Percentiles rank a stretch among this genome's conserved stretches.
Evolutionary conservation across 2,113 vertebrate species (phyloP).

Genomic region (Engraulis encrasicolus): DNA sequence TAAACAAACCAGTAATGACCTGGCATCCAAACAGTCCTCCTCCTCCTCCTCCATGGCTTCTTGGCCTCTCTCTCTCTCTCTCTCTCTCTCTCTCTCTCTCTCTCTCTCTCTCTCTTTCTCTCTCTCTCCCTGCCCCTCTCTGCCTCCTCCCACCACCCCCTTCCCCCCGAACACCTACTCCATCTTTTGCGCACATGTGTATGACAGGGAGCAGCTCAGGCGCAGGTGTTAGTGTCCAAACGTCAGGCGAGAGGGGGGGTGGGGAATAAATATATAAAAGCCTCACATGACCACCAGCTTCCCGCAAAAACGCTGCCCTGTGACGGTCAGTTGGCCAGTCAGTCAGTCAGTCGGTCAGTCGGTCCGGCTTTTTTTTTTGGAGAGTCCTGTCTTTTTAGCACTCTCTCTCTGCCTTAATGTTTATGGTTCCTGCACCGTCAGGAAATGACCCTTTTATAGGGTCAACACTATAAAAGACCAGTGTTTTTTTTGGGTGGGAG

Average conservation of each 20-base stretch:
- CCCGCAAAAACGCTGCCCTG: constrained; percentile 69
- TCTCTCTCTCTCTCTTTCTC: constrained; percentile 8
- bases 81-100: neutral
- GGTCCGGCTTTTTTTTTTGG: constrained; percentile 74
- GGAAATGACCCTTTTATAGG: constrained; percentile 90
- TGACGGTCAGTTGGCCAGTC: constrained; percentile 68
- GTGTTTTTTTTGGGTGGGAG: constrained; percentile 75
- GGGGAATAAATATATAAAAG: constrained; percentile 78
- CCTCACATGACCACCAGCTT: constrained; percentile 73
- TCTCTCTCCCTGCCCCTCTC: neutral
- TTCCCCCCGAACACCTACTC: neutral
- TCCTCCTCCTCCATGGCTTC: constrained; percentile 58
- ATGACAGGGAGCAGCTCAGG: constrained; percentile 58
- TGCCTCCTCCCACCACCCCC: neutral
- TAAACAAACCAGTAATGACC: constrained; percentile 65
- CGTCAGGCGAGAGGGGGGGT: constrained; percentile 64
- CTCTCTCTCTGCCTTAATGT: constrained; percentile 75
- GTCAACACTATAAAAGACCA: constrained; percentile 91
- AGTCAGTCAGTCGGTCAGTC: constrained; percentile 69
- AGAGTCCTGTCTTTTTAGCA: constrained; percentile 71
- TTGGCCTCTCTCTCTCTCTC: constrained; percentile 46
- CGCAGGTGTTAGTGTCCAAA: constrained; percentile 74
- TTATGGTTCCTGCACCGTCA: constrained; percentile 93
- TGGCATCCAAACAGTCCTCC: constrained; percentile 63
- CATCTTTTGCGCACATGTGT: constrained; percentile 51